Evolutionary conservation across 2,888 invertebrate species (phyloP).

Genomic region (Archaeoteleia sp.): DNA sequence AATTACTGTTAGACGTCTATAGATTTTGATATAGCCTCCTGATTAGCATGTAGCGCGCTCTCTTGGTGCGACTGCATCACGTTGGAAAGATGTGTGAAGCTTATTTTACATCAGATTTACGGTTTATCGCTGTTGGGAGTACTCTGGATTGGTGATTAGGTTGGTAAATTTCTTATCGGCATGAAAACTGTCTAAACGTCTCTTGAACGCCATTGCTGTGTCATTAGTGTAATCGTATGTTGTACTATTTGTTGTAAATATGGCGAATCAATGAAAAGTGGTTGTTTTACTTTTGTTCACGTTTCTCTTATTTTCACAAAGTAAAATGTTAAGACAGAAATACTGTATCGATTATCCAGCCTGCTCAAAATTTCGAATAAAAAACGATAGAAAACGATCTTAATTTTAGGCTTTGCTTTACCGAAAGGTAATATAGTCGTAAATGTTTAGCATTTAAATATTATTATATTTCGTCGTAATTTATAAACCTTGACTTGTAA

Average conservation of each 20-base stretch:
- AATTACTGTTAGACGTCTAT: not conserved
- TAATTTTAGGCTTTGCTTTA: too few relatives aligned
- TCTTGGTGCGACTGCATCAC: not conserved
- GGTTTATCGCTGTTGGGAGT: conserved; percentile 51
- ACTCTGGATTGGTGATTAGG: conserved; percentile 62
- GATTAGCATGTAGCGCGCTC: not conserved
- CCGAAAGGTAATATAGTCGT: too few relatives aligned
- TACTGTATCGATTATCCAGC: too few relatives aligned
- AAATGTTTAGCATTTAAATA: too few relatives aligned
- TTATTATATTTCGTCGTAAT: too few relatives aligned
- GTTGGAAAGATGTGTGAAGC: conserved; percentile 72
- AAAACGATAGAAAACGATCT: too few relatives aligned
- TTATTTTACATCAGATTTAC: conserved; percentile 52
- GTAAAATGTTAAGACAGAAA: too few relatives aligned
- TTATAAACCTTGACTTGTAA: too few relatives aligned
- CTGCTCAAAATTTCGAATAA: too few relatives aligned
- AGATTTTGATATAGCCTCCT: conserved; percentile 1
- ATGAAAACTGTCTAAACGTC: conserved; percentile 3
- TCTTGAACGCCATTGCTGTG: not conserved
- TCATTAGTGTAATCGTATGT: conserved; percentile 1
- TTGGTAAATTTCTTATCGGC: conserved; percentile 57
- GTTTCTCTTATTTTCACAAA: too few relatives aligned
- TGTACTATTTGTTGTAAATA: not conserved
- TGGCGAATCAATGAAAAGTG: too few relatives aligned
- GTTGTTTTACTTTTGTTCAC: too few relatives aligned